phyloP scores from a whole-genome alignment of 2,797 vertebrate genomes.

The Phataginus tricuspis region DNA sequence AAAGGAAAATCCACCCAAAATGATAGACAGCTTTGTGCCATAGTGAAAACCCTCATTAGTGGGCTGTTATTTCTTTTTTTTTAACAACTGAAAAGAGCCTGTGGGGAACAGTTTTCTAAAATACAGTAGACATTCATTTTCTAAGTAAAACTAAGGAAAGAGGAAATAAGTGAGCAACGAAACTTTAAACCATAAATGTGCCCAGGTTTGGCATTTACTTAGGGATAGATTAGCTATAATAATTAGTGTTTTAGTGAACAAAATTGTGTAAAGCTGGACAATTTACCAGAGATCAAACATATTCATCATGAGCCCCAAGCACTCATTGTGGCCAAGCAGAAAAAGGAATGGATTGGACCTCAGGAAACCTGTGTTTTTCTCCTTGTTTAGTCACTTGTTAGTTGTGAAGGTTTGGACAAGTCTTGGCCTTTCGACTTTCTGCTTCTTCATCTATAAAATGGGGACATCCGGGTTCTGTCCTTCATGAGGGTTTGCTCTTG shows the following conservation, averaged over 20 bases:
- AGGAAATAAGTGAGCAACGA: neutral
- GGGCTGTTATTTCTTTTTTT: neutral
- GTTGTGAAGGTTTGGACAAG: neutral
- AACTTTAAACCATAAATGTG: neutral
- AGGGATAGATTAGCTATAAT: neutral
- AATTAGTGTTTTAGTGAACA: neutral
- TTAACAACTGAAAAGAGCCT: constrained; percentile 6
- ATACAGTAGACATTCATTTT: neutral
- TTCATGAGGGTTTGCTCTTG: neutral
- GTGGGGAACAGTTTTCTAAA: neutral
- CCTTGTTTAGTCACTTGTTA: neutral
- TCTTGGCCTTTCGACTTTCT: neutral
- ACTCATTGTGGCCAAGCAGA: neutral
- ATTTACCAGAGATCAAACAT: neutral
- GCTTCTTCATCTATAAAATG: neutral
- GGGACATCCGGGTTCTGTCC: neutral
- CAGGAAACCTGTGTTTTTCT: neutral
- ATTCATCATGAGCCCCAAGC: neutral
- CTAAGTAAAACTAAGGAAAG: constrained; percentile 19
- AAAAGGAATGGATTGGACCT: neutral
- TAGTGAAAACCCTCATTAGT: neutral
- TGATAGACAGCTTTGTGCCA: neutral
- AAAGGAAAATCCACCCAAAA: constrained; percentile 72
- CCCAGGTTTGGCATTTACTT: neutral
- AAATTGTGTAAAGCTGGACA: neutral